phyloP scores from a whole-genome alignment of 1,140 invertebrate genomes.

The Lamellibrachia luymesi region DNA sequence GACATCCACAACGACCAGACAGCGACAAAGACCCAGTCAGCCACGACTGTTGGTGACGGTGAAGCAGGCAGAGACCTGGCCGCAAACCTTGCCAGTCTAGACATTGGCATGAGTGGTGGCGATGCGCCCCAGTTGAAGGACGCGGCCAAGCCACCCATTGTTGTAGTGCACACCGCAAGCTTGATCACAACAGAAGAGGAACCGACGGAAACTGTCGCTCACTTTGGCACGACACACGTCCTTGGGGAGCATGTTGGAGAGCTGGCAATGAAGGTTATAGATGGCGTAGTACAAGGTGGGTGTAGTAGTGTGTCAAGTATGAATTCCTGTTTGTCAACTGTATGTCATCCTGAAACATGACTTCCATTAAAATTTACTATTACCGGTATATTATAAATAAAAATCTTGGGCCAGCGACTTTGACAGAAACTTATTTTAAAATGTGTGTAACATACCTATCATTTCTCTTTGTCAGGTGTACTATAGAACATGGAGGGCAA shows the following conservation, averaged over 20 bases:
- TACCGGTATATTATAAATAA: not conserved
- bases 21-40: slow-evolving; percentile 33
- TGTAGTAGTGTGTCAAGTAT: not conserved
- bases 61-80: slow-evolving; percentile 29
- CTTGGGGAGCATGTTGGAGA: slow-evolving; percentile 37
- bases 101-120: not conserved
- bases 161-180: slow-evolving; percentile 42
- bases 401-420: not conserved
- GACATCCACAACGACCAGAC: slow-evolving; percentile 25
- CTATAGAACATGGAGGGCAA: not conserved
- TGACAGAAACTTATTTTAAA: not conserved
- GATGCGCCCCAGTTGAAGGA: not conserved
- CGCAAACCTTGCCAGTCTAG: not conserved
- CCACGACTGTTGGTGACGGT: slow-evolving; percentile 6
- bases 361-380: not conserved
- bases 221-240: slow-evolving; percentile 49
- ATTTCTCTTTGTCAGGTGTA: not conserved
- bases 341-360: not conserved
- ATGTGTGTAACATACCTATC: not conserved
- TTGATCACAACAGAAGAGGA: slow-evolving; percentile 40
- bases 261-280: slow-evolving; percentile 19
- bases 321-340: not conserved
- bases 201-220: slow-evolving; percentile 37
- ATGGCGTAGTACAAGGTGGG: slow-evolving; percentile 17
- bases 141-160: not conserved